Evolutionary conservation across 2,113 vertebrate species (phyloP), one percentile per base, ranked within the genome.

Genomic region (Xenus cinereus): DNA sequence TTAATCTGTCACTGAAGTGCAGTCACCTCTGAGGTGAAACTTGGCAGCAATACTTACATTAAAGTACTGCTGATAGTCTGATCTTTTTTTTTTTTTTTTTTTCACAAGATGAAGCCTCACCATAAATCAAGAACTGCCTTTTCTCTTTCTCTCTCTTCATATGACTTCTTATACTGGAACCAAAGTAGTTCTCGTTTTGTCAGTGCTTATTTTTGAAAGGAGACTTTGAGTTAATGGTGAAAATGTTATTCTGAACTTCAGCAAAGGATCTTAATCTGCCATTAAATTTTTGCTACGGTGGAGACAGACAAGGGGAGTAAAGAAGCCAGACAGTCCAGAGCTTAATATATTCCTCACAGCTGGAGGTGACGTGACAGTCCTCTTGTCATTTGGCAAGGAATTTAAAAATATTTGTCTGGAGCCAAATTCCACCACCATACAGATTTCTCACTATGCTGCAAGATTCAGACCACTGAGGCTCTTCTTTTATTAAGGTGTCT

Each of bases 171-270:
- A 39, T 27, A 26, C 45, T 11, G 16, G 27, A 88, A 30, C 48
- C 8, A 81, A 60, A 63, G 14, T 22, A 63, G 56, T 84, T 89
- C n/a, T 60, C 14, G 78, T 13, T 92, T 94, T 84, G 14, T 53
- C 85, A 87, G 43, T 64, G 60, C n/a, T 88, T 93, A 51, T 78
- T 90, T 95, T 87, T 90, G 56, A 92, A 86, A 84, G 57, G 56
- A 77, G 43, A 60, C 43, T 83, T 90, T 60, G 85, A 88, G 39
- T 90, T 90, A 84, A 72, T 51, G 64, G 37, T 64, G 83, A 89
- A 57, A 60, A 21, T 72, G 51, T 77, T 0, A 0, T 78, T 88
- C 87, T 87, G 76, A 97, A 90, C 72, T 90, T 80, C 72, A 72
- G 79, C 43, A 90, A 86, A 84, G 43, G 73, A 63, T 72, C 72